Evolutionary conservation across 2,797 vertebrate genomes (phyloP), one percentile per base, ranked within the genome.

Genomic region (Thalassophryne amazonica): DNA sequence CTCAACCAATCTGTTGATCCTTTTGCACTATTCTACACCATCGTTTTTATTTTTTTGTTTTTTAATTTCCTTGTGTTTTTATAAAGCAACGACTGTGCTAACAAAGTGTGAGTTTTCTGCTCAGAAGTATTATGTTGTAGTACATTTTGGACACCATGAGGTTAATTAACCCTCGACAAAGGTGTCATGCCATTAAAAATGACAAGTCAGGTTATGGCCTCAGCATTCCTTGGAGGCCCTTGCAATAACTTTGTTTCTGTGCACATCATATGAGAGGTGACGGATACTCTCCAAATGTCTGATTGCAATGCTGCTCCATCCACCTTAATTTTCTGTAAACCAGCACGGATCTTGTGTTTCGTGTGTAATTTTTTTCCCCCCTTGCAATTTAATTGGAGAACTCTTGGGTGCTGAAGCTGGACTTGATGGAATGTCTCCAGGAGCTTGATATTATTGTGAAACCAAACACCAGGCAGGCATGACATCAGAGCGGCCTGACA

Each of bases 401-500:
- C 66, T 59, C 67, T 59, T 53, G 54, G 69, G 70, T 13, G 77
- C 39, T 41, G 79, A 81, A 81, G 82, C 75, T 6, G 51, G 66
- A 39, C 65, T 36, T 6, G 7, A 49, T 81, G 79, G 82, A 83
- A 68, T 75, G 53, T 16, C 36, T 83, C 83, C 79, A 85, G 83
- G 53, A 61, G 60, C 52, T 49, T 2, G 69, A 73, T 83, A 88
- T 85, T 86, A 88, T 87, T 87, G 80, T 90, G 84, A 89, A 89
- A 89, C 62, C 24, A 62, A 80, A 89, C 49, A 67, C 40, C 24
- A 51, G 63, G 77, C 78, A 78, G 73, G 75, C 78, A 74, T 89
- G 86, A 89, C 86, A 90, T 88, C 86, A 88, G 87, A 88, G 83
- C 38, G 4, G 79, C 60, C 71, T 88, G 86, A 89, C 86, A 85